Base-by-base conservation (phyloP, 2,888 invertebrate genomes). In the Uloborus plumipes region DNA sequence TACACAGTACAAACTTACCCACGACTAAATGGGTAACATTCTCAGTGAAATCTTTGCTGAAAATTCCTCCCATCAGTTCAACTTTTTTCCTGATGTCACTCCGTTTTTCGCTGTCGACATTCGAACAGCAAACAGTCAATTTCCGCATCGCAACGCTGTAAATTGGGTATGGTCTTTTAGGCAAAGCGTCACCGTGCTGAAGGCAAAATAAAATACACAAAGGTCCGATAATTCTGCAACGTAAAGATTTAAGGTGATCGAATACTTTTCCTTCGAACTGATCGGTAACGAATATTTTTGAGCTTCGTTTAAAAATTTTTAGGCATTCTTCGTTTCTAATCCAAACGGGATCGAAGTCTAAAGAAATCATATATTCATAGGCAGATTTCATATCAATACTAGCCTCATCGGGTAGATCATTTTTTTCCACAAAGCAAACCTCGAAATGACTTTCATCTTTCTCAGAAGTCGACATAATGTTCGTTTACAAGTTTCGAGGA, bases 11-110 rank as follows among this genome's bases (percentile, higher is more conserved):
- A 11, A 39, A 50, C 73, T 73, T 14, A 67, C 88, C 93, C 0
- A 95, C 93, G 2, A 97, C 91, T 20, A 97, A 90, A 90, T 97
- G 96, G 11, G 96, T 97, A 1, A 93, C 93, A 71, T 91, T 86
- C 26, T 87, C 87, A 26, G 88, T 88, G 77, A 90, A 88, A 69
- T 88, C 87, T 66, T 86, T 87, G 31, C 86, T 87, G 18, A 87
- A 87, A 14, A 87, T 86, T 7, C 90, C 90, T 53, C 88, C 88
- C 90, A 90, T 90, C 85, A 86, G 86, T 61, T 87, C 85, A 0
- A 89, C 87, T 75, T 87, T 87, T 39, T 87, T 75, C 59, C 86
- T 85, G 15, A 88, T 67, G 15, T 87, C 86, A 39, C 86, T 81
- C 85, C 88, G 88, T 86, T 88, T 85, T 13, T 69, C 51, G 14